Evolutionary conservation across 2,113 vertebrate genomes (phyloP).

Genomic region (Xerus inauris): DNA sequence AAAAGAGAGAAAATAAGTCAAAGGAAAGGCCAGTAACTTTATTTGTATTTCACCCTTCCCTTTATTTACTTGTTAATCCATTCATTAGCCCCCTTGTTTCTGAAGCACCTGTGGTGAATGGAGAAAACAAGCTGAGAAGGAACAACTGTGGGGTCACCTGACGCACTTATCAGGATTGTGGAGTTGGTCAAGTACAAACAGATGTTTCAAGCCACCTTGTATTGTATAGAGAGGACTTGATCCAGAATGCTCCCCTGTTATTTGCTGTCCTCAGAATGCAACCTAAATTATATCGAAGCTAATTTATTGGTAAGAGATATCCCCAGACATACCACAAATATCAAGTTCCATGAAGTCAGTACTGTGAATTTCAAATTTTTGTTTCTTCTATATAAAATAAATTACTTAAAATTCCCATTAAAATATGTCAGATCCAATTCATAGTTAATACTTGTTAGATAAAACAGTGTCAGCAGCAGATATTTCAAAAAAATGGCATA

Average conservation of each 20-base stretch:
- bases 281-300: neutral
- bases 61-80: neutral
- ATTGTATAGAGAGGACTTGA: neutral
- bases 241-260: neutral
- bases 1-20: neutral
- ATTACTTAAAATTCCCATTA: slow-evolving; percentile 25
- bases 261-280: neutral
- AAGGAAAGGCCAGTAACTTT: neutral
- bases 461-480: neutral
- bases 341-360: neutral
- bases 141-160: neutral
- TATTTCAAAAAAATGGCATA: neutral
- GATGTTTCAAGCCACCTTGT: neutral
- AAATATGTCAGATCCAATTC: slow-evolving; percentile 16
- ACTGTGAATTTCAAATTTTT: neutral
- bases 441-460: neutral
- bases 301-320: neutral
- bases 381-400: slow-evolving; percentile 14
- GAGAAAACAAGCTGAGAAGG: neutral
- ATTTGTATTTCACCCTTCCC: neutral
- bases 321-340: neutral
- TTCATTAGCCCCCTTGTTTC: neutral
- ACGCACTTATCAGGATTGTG: neutral
- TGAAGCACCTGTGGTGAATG: neutral
- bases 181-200: neutral